Percentiles rank a stretch among this genome's conserved stretches.
Evolutionary conservation across 2,113 vertebrate genomes (phyloP).

Genomic region (Poicephalus gulielmi): DNA sequence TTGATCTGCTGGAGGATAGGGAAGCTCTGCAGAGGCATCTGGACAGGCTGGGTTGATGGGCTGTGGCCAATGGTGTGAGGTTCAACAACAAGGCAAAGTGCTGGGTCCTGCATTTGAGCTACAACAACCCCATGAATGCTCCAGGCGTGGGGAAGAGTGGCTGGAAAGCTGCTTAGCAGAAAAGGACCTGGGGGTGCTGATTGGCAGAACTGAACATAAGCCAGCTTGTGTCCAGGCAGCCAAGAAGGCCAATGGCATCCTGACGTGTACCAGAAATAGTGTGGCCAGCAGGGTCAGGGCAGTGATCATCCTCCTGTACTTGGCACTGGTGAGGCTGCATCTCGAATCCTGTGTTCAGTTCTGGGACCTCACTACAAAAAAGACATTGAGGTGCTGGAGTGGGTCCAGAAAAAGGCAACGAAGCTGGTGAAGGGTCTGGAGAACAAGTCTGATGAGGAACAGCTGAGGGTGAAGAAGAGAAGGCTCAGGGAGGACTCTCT

Average conservation of each 20-base stretch:
- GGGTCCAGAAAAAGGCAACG: neutral
- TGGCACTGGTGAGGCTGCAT: neutral
- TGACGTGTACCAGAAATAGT: neutral
- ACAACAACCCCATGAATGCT: neutral
- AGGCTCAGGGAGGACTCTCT: too few relatives aligned
- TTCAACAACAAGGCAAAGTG: neutral
- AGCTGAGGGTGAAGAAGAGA: too few relatives aligned
- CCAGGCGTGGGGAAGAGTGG: neutral
- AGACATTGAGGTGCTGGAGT: neutral
- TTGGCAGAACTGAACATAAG: neutral
- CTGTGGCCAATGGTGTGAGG: neutral
- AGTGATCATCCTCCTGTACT: neutral
- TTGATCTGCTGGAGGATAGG: neutral
- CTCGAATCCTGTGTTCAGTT: fast-evolving
- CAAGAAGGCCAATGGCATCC: neutral
- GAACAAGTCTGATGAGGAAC: neutral
- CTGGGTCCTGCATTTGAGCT: neutral
- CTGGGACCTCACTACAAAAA: neutral
- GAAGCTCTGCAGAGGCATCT: neutral
- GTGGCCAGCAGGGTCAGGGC: neutral
- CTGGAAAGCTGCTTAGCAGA: neutral
- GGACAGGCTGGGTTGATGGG: neutral
- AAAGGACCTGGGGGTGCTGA: neutral
- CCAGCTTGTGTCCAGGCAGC: neutral
- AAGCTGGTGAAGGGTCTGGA: neutral